Percentiles rank a stretch among this genome's conserved stretches.
Evolutionary conservation across 2,113 vertebrate genomes (phyloP).

Genomic region (Heterotis niloticus): DNA sequence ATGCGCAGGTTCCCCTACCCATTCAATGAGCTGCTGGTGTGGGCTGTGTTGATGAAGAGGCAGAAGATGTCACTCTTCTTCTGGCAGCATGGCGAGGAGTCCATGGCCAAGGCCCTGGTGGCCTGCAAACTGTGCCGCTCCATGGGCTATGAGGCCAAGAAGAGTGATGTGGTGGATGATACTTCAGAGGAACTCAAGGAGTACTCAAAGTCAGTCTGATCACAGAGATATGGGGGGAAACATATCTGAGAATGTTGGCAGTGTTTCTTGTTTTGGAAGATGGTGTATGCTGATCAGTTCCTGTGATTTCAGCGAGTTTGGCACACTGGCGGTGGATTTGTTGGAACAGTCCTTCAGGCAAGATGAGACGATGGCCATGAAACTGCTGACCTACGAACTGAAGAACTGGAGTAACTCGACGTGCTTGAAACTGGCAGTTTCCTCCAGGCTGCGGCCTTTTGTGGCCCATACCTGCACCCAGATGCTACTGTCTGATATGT

Average conservation of each 20-base stretch:
- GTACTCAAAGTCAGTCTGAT: constrained; percentile 80
- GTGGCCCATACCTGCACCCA: constrained; percentile 97
- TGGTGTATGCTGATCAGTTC: not conserved
- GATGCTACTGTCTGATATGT: constrained; percentile 96
- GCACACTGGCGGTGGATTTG: constrained; percentile 88
- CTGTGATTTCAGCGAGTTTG: constrained; percentile 80
- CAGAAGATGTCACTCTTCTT: constrained; percentile 98
- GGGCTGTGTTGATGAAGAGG: constrained; percentile 96
- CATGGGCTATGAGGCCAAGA: constrained; percentile 94
- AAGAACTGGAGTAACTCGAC: constrained; percentile 99
- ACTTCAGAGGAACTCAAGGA: constrained; percentile 93
- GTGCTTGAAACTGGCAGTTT: constrained; percentile 93
- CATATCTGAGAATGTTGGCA: not conserved
- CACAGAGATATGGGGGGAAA: not conserved
- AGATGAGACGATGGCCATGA: constrained; percentile 99
- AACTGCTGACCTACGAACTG: constrained; percentile 93
- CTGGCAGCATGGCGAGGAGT: constrained; percentile 98
- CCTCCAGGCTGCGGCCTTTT: constrained; percentile 87
- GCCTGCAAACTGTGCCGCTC: constrained; percentile 93
- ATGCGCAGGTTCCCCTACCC: constrained; percentile 90
- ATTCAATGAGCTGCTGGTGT: constrained; percentile 93
- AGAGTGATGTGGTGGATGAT: constrained; percentile 95
- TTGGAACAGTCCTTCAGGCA: constrained; percentile 95
- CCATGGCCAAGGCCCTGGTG: constrained; percentile 96
- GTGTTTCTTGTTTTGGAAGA: not conserved